phyloP scores from a whole-genome alignment of 2,113 vertebrate genomes.

The Propithecus coquereli region DNA sequence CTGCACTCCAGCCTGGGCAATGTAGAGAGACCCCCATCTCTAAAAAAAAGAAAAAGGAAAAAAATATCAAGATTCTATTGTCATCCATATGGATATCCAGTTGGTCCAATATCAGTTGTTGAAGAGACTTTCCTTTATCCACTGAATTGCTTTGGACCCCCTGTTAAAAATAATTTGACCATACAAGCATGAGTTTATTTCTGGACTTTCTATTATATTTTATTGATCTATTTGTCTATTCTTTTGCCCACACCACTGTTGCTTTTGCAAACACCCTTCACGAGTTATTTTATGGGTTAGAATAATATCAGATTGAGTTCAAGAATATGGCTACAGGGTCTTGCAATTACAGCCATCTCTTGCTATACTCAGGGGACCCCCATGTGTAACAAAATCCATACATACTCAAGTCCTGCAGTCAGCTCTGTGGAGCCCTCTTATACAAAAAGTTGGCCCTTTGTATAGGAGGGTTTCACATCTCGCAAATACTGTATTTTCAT shows the following conservation, averaged over 20 bases:
- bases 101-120: background rate
- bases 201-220: background rate
- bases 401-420: no score
- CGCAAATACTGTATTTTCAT: no score
- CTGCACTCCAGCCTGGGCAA: no score
- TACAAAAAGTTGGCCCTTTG: no score
- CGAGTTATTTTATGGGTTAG: background rate
- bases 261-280: background rate
- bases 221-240: background rate
- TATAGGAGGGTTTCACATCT: no score
- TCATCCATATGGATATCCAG: background rate
- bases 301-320: background rate
- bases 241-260: background rate
- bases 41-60: no score
- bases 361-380: no score
- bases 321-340: background rate
- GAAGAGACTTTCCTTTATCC: background rate
- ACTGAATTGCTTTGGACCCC: background rate
- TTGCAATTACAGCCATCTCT: background rate
- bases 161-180: background rate
- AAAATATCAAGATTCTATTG: background rate
- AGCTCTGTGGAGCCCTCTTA: no score
- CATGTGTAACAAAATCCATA: no score
- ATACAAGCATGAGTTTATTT: background rate
- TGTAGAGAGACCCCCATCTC: no score